Base-by-base conservation (phyloP, 2,797 vertebrate genomes). In the Karalla daura region DNA sequence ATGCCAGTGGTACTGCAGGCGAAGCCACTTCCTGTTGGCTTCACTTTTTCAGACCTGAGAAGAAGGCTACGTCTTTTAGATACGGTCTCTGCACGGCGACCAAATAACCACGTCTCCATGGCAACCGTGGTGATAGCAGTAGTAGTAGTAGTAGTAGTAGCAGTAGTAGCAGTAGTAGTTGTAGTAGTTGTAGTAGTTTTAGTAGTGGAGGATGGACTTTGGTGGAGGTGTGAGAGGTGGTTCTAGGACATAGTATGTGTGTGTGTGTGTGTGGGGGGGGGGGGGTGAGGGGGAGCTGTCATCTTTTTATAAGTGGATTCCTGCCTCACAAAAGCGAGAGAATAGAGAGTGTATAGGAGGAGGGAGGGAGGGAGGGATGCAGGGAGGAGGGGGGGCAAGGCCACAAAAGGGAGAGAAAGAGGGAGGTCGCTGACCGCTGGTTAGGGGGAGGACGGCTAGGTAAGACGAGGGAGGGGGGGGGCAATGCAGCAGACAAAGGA, bases 41-140 rank as follows among this genome's bases (percentile, higher is more conserved):
- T n/a, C n/a, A n/a, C n/a, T n/a, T n/a, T n/a, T n/a, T n/a, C n/a
- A n/a, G n/a, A n/a, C n/a, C n/a, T n/a, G n/a, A n/a, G n/a, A n/a
- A n/a, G n/a, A n/a, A n/a, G n/a, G n/a, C n/a, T n/a, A n/a, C n/a
- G n/a, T n/a, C n/a, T n/a, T n/a, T n/a, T n/a, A n/a, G n/a, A n/a
- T n/a, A n/a, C n/a, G n/a, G n/a, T n/a, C n/a, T n/a, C n/a, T n/a
- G n/a, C n/a, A n/a, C n/a, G n/a, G n/a, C n/a, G n/a, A n/a, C 28
- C 82, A 90, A 91, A 89, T 88, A 90, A 85, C 82, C 79, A 33
- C 75, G 85, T 91, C 88, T 89, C 87, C 86, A 89, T 83, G 79
- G 90, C 85, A 90, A 90, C 90, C 81, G 75, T 83, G 85, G 86
- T 83, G 76, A 67, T 71, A 65, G 67, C 68, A 77, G 65, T n/a